These are phyloP conservation scores for Prunella fulvescens DNA, from an alignment of 2,113 vertebrate species.

Conservation along the genomic window DNA sequence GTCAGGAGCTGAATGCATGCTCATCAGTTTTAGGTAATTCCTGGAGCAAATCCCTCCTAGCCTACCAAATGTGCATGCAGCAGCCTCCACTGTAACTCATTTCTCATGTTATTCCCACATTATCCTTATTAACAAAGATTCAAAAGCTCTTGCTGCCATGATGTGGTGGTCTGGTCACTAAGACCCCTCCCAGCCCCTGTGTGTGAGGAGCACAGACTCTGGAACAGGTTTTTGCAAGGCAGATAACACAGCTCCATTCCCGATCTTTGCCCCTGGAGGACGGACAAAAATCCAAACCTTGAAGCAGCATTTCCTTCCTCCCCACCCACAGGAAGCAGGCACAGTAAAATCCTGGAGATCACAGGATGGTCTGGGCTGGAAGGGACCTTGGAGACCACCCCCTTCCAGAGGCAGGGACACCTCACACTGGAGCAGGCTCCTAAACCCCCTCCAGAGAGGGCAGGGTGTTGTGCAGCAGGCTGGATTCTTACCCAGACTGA, in stretches of 20 bases:
- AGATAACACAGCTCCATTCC: not conserved
- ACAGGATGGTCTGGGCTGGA: not conserved
- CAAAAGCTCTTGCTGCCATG: not conserved
- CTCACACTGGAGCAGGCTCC: not conserved
- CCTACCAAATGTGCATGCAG: fast-evolving
- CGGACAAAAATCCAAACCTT: not conserved
- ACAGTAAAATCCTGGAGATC: not conserved
- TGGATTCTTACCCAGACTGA: not conserved
- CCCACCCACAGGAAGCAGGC: not conserved
- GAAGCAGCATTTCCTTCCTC: not conserved
- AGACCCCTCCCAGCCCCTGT: not conserved
- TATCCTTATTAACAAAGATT: not conserved
- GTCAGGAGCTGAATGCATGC: fast-evolving
- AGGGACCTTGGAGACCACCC: no score
- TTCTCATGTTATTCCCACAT: not conserved
- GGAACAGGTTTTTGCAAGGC: not conserved
- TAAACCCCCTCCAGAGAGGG: fast-evolving
- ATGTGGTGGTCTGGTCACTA: no score
- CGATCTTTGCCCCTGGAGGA: fast-evolving
- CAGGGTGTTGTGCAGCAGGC: no score
- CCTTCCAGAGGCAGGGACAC: not conserved
- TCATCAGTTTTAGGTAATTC: fast-evolving
- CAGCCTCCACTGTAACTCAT: fast-evolving
- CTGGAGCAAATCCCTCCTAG: fast-evolving
- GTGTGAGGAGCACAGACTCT: not conserved